Evolutionary conservation across 2,113 vertebrate species (phyloP).

Genomic region (Scopus umbretta): DNA sequence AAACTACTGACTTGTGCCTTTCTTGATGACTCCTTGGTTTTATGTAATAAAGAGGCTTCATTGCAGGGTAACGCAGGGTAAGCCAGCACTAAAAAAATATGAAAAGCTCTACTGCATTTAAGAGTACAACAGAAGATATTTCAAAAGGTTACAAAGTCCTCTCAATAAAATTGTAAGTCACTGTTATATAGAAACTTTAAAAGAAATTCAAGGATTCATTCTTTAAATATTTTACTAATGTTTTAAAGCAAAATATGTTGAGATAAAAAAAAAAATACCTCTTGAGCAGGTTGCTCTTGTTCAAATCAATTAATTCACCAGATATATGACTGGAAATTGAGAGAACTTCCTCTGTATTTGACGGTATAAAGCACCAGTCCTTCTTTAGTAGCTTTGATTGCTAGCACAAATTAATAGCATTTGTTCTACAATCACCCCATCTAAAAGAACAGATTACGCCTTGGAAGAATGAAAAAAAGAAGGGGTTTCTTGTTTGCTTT

Average conservation of each 20-base stretch:
- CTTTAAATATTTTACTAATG: background rate
- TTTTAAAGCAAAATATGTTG: background rate
- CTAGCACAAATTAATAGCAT: background rate
- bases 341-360: background rate
- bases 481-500: background rate
- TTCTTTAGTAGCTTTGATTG: background rate
- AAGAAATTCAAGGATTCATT: background rate
- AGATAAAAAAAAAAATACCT: background rate
- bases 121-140: background rate
- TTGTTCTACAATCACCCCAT: background rate
- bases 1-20: background rate
- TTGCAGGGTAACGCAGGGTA: background rate
- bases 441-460: background rate
- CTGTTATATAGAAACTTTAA: background rate
- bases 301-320: background rate
- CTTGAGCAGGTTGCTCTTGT: background rate
- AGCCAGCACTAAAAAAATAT: background rate
- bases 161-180: background rate
- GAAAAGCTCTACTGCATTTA: slow-evolving; percentile 1
- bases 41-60: background rate
- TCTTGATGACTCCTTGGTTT: background rate
- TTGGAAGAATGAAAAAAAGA: background rate
- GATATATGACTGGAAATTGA: background rate
- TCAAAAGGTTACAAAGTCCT: background rate
- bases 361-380: background rate